Conservation (phyloP, 2,888 invertebrate species). For the Stratiomys singularior region DNA sequence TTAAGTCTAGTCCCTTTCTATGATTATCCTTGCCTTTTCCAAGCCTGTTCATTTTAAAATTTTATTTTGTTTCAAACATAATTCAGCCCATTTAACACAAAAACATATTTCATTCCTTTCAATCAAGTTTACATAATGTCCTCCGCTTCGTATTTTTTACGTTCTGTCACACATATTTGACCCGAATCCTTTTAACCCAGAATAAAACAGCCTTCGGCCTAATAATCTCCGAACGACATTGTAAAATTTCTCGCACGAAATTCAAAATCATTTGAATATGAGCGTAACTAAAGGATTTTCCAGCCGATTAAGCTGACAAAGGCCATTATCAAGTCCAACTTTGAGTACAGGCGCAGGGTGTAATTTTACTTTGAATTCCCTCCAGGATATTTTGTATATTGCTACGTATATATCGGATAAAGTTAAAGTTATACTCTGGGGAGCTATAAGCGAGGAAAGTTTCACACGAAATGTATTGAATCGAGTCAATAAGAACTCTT, state of each 20-base stretch:
- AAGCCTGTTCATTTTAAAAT: no score
- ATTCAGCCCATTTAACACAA: no score
- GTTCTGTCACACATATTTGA: not conserved
- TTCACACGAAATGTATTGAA: constrained; percentile 44
- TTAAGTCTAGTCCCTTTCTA: no score
- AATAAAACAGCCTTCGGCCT: not conserved
- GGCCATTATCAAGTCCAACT: constrained; percentile 34
- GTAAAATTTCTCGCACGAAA: constrained; percentile 22
- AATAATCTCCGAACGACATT: constrained; percentile 21
- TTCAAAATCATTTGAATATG: constrained; percentile 18
- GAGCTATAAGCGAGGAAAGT: constrained; percentile 42
- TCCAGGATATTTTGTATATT: not conserved
- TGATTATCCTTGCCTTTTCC: no score
- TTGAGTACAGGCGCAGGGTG: not conserved
- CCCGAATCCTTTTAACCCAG: not conserved
- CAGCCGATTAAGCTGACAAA: constrained; percentile 39
- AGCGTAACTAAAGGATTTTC: constrained; percentile 42
- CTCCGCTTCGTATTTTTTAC: not conserved
- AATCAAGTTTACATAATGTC: not conserved
- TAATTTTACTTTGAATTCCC: not conserved
- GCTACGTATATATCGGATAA: not conserved
- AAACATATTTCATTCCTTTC: not conserved
- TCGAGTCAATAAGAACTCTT: constrained; percentile 37
- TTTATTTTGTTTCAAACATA: no score
- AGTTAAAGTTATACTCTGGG: constrained; percentile 8